Evolutionary conservation across 2,113 vertebrate genomes (phyloP).

Genomic region (Glaucidium brasilianum): DNA sequence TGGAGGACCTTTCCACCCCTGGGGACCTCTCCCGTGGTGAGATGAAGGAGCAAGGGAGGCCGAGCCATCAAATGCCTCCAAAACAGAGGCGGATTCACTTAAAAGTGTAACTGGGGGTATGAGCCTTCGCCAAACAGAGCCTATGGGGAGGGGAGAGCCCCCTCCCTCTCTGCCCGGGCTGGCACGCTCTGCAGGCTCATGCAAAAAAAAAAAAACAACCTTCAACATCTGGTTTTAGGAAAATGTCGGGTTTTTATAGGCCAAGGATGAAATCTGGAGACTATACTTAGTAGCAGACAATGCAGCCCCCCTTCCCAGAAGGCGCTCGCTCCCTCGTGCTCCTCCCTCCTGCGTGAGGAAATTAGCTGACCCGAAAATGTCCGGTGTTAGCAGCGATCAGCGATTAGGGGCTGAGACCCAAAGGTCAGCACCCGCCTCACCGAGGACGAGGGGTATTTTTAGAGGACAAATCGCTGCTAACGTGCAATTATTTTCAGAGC

Average conservation of each 20-base stretch:
- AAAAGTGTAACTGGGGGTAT: background rate
- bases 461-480: background rate
- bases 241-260: background rate
- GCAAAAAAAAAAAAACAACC: background rate
- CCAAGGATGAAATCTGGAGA: background rate
- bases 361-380: background rate
- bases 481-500: background rate
- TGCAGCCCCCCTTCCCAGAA: background rate
- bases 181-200: background rate
- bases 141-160: rapidly evolving
- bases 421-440: background rate
- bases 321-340: background rate
- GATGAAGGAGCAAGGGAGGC: background rate
- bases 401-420: background rate
- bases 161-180: background rate
- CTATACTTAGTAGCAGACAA: background rate
- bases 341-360: background rate
- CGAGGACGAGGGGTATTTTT: background rate
- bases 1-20: background rate
- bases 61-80: background rate
- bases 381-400: background rate
- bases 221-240: background rate
- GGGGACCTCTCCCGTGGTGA: background rate
- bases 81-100: rapidly evolving
- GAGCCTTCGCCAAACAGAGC: background rate